Evolutionary conservation across 2,797 vertebrate genomes (phyloP).

Genomic region (Eremophila alpestris): DNA sequence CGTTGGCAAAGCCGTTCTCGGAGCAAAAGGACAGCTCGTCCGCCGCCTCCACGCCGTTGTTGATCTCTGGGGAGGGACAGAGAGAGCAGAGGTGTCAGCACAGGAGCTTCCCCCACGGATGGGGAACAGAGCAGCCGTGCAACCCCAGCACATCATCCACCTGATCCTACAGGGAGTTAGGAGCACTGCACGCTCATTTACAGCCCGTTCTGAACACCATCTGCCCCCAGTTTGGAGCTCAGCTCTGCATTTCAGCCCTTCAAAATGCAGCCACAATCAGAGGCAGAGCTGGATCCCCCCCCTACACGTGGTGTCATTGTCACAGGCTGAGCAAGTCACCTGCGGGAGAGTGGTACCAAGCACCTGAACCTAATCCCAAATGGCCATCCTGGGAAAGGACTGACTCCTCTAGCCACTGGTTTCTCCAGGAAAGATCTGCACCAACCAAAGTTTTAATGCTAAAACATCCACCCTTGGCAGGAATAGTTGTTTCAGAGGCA

Average conservation of each 20-base stretch:
- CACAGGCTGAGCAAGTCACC: neutral
- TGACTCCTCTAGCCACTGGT: neutral
- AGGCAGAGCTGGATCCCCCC: neutral
- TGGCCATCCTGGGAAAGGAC: neutral
- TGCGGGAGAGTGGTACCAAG: neutral
- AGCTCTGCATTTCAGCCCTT: neutral
- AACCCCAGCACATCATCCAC: neutral
- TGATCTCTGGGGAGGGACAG: slow-evolving; percentile 81
- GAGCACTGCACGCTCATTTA: neutral
- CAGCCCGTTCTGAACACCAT: neutral
- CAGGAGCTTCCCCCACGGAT: neutral
- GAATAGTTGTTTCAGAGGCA: neutral
- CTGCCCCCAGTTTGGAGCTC: neutral
- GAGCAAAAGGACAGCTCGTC: slow-evolving; percentile 89
- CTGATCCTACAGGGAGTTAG: neutral
- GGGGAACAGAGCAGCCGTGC: accelerated
- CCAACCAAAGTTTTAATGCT: neutral
- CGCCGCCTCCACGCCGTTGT: slow-evolving; percentile 82
- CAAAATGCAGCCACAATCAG: neutral
- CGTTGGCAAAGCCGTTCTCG: slow-evolving; percentile 82
- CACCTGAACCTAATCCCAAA: neutral
- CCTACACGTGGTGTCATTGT: neutral
- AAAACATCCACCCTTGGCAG: neutral
- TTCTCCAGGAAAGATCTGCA: neutral
- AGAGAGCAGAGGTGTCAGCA: neutral